phyloP scores from a whole-genome alignment of 2,888 invertebrate species.

The Hypomecis punctinalis region DNA sequence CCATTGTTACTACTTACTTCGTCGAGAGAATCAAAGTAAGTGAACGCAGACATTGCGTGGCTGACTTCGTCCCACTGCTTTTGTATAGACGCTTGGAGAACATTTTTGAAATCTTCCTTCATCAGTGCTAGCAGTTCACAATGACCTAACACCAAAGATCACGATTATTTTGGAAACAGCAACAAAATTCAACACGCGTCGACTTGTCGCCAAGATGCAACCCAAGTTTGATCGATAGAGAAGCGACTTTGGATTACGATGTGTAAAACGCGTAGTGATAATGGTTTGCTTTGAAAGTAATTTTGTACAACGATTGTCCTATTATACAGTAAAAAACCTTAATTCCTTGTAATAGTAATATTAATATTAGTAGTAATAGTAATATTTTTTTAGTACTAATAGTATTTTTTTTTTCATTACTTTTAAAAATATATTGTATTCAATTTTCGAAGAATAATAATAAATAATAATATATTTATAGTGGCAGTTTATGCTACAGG shows the following conservation, averaged over 20 bases:
- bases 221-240: slow-evolving; percentile 4
- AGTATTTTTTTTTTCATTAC: too few species aligned
- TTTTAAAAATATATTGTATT: too few species aligned
- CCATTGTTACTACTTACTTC: slow-evolving; percentile 58
- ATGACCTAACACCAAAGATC: slow-evolving; percentile 58
- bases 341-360: too few species aligned
- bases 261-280: not conserved
- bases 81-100: slow-evolving; percentile 84
- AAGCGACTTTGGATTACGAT: not conserved
- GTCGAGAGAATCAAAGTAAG: slow-evolving; percentile 87
- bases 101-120: slow-evolving; percentile 86
- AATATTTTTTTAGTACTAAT: too few species aligned
- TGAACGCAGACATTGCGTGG: slow-evolving; percentile 85
- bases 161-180: not conserved
- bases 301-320: too few species aligned
- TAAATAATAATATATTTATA: too few species aligned
- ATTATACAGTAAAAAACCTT: too few species aligned
- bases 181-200: not conserved
- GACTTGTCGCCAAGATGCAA: not conserved
- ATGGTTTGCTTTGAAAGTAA: too few species aligned
- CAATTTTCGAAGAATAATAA: too few species aligned
- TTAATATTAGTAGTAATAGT: too few species aligned
- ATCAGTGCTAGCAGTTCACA: slow-evolving; percentile 87
- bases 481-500: too few species aligned
- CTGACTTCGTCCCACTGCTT: slow-evolving; percentile 87